Base-by-base conservation (phyloP, 2,113 vertebrate genomes). In the Anser brachyrhynchus region DNA sequence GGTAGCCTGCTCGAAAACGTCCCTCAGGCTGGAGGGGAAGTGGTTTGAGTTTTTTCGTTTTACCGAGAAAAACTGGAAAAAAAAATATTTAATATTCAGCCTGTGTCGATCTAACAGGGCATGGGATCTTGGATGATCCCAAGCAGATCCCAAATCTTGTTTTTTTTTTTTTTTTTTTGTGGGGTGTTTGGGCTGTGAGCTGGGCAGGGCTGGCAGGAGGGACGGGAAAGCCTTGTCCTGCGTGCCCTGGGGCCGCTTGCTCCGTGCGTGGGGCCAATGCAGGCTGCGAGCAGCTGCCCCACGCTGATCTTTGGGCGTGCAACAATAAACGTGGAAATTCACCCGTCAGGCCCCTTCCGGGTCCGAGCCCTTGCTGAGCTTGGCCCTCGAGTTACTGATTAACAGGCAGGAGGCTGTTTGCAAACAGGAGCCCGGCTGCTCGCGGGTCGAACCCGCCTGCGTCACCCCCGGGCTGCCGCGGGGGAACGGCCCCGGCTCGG, bases 261-360 rank as follows among this genome's bases (percentile, higher is more conserved):
- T 15, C n/a, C 11, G 10, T 2, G 31, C 52, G 49, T 0, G 4
- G 41, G 19, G 11, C 9, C 23, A 23, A 66, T 3, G 10, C 54
- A 16, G 22, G 13, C 66, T 44, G 55, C 55, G 61, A 52, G 22
- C 25, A 28, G 33, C 54, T 26, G 37, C 37, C 51, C 26, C 35
- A 22, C 35, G 41, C 25, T 0, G 5, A 8, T 12, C 14, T 23
- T 35, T 11, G 9, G 21, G 28, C 3, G 3, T 13, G 52, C 31
- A 39, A 25, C 10, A 3, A 23, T 31, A 11, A 31, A 4, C 2
- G 14, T 43, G 51, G 37, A 49, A 77, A 17, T 31, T 49, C 28
- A 25, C 2, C 16, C 3, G 0, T 10, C 7, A 6, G 29, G 70
- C 31, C 49, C 35, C 26, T 82, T 15, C 77, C 5, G 33, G 52